phyloP scores from a whole-genome alignment of 2,888 invertebrate species.

The Xanthorhoe spadicearia region DNA sequence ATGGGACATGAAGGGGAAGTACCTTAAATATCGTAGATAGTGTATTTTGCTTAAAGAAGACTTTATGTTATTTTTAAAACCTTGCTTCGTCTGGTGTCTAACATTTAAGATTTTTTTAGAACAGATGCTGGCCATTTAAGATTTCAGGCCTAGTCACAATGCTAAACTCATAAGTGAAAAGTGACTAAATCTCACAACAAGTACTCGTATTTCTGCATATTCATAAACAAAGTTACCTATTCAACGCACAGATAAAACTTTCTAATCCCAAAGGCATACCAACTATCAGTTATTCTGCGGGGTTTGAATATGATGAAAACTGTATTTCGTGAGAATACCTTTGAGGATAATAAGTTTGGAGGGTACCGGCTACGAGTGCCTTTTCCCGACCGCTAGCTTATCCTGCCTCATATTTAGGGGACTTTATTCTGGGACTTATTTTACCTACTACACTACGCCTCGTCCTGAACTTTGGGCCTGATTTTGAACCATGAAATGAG shows the following conservation, averaged over 20 bases:
- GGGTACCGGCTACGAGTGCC: conserved; percentile 16
- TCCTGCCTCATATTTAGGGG: conserved; percentile 23
- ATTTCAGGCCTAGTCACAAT: background rate
- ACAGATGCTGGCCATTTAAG: too few species aligned
- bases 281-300: conserved; percentile 33
- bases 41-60: too few species aligned
- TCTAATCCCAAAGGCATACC: conserved; percentile 33
- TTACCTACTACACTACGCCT: conserved; percentile 16
- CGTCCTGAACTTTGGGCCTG: conserved; percentile 7
- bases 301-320: conserved; percentile 44
- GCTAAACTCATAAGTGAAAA: background rate
- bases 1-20: too few species aligned
- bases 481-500: conserved; percentile 11
- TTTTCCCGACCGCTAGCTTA: conserved; percentile 25
- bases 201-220: background rate
- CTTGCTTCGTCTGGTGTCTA: too few species aligned
- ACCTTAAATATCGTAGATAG: too few species aligned
- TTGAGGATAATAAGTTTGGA: conserved; percentile 30
- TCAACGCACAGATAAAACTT: conserved; percentile 42
- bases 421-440: conserved; percentile 22
- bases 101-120: too few species aligned
- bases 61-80: too few species aligned
- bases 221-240: conserved; percentile 34
- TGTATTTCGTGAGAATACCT: conserved; percentile 34
- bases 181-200: background rate